Evolutionary conservation across 2,113 vertebrate genomes (phyloP).

Genomic region (Lepisosteus osseus): DNA sequence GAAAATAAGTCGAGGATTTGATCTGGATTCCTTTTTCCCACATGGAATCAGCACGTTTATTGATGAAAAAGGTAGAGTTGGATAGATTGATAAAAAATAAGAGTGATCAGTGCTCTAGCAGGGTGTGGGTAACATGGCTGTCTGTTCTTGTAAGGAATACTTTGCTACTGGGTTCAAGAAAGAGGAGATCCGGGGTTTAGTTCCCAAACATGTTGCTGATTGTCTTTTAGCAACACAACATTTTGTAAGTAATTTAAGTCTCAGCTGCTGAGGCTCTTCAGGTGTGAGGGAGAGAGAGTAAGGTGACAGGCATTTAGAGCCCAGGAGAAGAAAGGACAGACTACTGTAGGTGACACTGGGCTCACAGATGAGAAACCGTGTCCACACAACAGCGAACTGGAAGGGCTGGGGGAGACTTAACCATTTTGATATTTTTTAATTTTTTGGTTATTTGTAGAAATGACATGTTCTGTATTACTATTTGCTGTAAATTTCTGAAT

Average conservation of each 20-base stretch:
- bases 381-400: no score
- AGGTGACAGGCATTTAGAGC: no score
- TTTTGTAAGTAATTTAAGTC: no score
- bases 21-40: slow-evolving; percentile 80
- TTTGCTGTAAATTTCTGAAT: not conserved
- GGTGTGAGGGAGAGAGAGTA: no score
- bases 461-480: not conserved
- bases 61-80: slow-evolving; percentile 65
- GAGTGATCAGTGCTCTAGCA: not conserved
- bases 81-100: not conserved
- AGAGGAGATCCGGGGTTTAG: not conserved
- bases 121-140: not conserved
- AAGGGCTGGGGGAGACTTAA: not conserved
- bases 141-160: not conserved
- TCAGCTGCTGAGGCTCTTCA: no score
- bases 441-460: not conserved
- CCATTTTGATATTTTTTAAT: not conserved
- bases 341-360: no score
- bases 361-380: no score
- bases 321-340: no score
- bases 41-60: slow-evolving; percentile 83
- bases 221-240: not conserved
- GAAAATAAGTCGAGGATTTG: slow-evolving; percentile 77
- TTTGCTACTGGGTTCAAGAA: not conserved
- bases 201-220: not conserved